Evolutionary conservation across 2,888 invertebrate genomes (phyloP), one percentile per base, ranked within the genome.

Genomic region (Ypsolopha sequella): DNA sequence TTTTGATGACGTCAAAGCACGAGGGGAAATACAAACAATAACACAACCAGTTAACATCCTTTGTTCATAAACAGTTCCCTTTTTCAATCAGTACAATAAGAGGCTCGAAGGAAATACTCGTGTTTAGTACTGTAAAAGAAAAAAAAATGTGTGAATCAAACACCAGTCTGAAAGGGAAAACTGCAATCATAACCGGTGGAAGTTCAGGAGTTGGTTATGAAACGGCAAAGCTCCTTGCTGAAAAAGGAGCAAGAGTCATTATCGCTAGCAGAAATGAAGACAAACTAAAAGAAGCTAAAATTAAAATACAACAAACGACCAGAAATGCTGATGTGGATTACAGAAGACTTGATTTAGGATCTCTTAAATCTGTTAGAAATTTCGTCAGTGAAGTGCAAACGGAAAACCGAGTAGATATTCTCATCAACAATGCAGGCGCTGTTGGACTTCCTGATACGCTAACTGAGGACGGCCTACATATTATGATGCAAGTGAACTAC

Each of bases 401-500:
- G 11, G 87, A 88, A 64, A 60, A 66, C 1, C 66, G 66, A 49
- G 57, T 91, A 14, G 81, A 90, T 59, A 76, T 89, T 6, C 66
- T 90, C 14, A 65, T 90, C 50, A 89, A 90, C 65, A 90, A 90
- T 59, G 90, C 90, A 1, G 90, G 90, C n/a, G 75, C 87, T 0
- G 62, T 77, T 1, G 81, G 71, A 0, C 58, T 80, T 0, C 75
- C 80, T 0, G 78, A 82, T 51, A 76, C 64, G 51, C 65, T 84
- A 11, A 90, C 92, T 0, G 84, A 88, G 58, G 92, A 93, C 58
- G 91, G 91, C 1, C 71, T 93, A 35, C 91, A 92, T 57, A 66
- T 87, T 1, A 89, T 89, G 1, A 90, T 92, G 88, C 92, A 92
- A 64, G 88, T 91, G 48, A 93, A 93, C 66, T 90, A 92, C 65